Evolutionary conservation across 2,797 vertebrate genomes (phyloP).

Genomic region (Cephalopachus bancanus): DNA sequence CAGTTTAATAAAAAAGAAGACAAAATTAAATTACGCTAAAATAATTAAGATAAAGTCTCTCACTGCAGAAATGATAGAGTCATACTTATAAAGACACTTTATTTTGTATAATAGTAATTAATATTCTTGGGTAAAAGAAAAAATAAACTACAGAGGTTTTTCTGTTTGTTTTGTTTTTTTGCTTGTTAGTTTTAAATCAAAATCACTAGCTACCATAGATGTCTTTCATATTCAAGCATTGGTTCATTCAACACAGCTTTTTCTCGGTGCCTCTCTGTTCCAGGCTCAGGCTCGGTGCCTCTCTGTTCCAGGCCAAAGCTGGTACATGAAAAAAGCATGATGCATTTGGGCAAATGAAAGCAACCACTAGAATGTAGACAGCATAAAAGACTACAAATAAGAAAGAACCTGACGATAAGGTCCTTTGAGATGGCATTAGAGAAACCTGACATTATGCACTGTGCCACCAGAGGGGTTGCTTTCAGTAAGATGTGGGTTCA

Average conservation of each 20-base stretch:
- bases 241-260: neutral
- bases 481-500: slow-evolving; percentile 8
- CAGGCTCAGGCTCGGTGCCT: neutral
- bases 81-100: slow-evolving; percentile 48
- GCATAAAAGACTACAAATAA: neutral
- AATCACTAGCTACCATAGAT: neutral
- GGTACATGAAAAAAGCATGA: neutral
- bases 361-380: neutral
- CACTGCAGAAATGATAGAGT: slow-evolving; percentile 47
- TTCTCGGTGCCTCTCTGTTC: slow-evolving; percentile 30
- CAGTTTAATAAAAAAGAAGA: slow-evolving; percentile 65
- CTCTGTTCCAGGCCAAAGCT: neutral
- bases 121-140: slow-evolving; percentile 42
- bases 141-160: slow-evolving; percentile 1
- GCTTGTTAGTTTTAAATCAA: neutral
- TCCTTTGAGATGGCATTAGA: neutral
- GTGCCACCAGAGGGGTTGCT: neutral
- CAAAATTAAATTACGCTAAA: slow-evolving; percentile 76
- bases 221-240: slow-evolving; percentile 31
- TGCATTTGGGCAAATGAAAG: neutral
- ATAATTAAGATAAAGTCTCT: slow-evolving; percentile 68
- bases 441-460: neutral
- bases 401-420: neutral
- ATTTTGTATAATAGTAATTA: slow-evolving; percentile 54
- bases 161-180: neutral